Conservation (phyloP, 2,888 invertebrate species). For the Gari tellinella region DNA sequence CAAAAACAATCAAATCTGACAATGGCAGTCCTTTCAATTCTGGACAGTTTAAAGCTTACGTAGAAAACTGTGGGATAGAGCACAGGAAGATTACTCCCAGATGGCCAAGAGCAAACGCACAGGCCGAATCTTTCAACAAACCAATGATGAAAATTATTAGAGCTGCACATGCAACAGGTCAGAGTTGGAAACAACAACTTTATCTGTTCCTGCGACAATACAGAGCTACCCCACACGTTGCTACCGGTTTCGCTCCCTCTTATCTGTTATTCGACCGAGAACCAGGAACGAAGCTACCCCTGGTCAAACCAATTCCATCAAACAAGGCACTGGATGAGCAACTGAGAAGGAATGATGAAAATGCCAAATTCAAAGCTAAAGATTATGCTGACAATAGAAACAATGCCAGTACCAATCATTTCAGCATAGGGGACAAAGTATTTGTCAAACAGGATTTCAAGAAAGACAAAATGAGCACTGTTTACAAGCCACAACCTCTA, state of each 20-base stretch:
- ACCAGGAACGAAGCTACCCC: conserved; percentile 46
- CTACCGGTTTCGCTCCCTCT: conserved; percentile 45
- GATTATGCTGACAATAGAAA: conserved; percentile 24
- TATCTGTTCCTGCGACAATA: conserved; percentile 45
- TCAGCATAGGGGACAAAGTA: too few relatives aligned
- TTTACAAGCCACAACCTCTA: conserved; percentile 23
- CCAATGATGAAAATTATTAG: conserved; percentile 53
- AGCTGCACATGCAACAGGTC: conserved; percentile 44
- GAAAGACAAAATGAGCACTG: conserved; percentile 29
- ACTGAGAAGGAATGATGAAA: conserved; percentile 24
- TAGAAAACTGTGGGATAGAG: conserved; percentile 41
- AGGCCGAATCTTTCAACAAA: conserved; percentile 57
- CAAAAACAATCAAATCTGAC: conserved; percentile 48
- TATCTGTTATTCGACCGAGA: conserved; percentile 47
- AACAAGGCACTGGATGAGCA: too few relatives aligned
- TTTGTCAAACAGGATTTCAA: too few relatives aligned
- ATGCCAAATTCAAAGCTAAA: conserved; percentile 17
- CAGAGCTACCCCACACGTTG: conserved; percentile 49
- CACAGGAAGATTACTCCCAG: conserved; percentile 41
- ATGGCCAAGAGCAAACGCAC: conserved; percentile 37
- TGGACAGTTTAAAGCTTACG: conserved; percentile 40
- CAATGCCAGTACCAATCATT: neutral
- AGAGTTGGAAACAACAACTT: conserved; percentile 44
- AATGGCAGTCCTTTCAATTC: conserved; percentile 55
- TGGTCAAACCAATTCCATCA: neutral